Percentiles rank a stretch among this genome's conserved stretches.
Conservation (phyloP, 92 coral and sea anemone species). For the Plumapathes pennacea region DNA sequence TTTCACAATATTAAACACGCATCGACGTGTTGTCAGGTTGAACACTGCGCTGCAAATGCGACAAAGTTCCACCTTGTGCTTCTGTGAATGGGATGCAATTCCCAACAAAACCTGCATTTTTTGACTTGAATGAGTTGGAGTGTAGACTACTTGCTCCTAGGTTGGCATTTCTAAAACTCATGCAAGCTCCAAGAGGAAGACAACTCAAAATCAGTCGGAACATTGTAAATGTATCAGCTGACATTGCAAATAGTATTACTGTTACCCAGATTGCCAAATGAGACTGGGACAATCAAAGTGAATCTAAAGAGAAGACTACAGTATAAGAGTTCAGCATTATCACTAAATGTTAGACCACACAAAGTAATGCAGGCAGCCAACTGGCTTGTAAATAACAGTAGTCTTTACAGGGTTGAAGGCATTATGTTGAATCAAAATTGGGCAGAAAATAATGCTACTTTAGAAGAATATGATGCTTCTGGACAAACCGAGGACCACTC, state of each 20-base stretch:
- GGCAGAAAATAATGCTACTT: conserved; percentile 9
- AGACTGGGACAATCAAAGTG: conserved; percentile 21
- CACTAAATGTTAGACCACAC: conserved; percentile 44
- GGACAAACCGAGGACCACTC: conserved; percentile 10
- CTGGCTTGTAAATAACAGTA: conserved; percentile 58
- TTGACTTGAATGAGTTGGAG: conserved; percentile 32
- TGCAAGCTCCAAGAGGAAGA: conserved; percentile 43
- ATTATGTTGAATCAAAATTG: conserved; percentile 43
- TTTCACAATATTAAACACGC: no score
- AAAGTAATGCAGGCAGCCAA: conserved; percentile 47
- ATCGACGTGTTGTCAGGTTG: no score
- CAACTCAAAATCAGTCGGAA: conserved; percentile 38
- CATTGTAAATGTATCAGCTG: conserved; percentile 46
- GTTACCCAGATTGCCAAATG: conserved; percentile 8
- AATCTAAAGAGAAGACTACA: conserved; percentile 13
- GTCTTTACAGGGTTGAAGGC: conserved; percentile 51
- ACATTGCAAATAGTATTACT: background rate
- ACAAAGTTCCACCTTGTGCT: conserved; percentile 35
- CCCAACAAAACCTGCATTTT: conserved; percentile 17
- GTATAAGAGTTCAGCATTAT: conserved; percentile 61
- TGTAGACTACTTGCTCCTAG: conserved; percentile 29
- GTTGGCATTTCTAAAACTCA: conserved; percentile 28
- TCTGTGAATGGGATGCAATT: conserved; percentile 15
- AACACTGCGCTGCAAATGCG: no score
- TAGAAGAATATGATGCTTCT: no score